These are phyloP conservation scores for Leucania comma DNA, from an alignment of 2,888 invertebrate species.

Conservation along the genomic window DNA sequence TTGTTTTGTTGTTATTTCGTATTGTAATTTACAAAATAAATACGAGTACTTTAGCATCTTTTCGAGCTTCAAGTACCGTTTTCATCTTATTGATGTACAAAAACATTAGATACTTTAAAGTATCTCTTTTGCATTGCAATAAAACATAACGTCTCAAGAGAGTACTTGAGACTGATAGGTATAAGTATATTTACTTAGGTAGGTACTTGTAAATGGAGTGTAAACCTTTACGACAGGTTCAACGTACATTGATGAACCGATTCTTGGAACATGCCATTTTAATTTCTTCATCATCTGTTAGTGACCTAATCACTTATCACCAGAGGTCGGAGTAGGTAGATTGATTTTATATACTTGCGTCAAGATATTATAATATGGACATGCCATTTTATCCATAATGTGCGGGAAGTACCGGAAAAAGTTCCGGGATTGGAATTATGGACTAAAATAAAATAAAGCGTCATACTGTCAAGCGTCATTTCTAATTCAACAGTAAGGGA, in stretches of 20 bases:
- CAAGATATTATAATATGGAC: too few relatives aligned
- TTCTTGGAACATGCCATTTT: background rate
- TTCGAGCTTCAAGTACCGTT: conserved; percentile 4
- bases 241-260: conserved; percentile 19
- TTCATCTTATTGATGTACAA: background rate
- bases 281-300: background rate
- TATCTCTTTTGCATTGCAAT: conserved; percentile 5
- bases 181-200: background rate
- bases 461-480: too few relatives aligned
- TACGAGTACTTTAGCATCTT: conserved; percentile 5
- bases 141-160: conserved; percentile 14
- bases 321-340: too few relatives aligned
- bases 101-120: conserved; percentile 10
- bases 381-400: too few relatives aligned
- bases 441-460: too few relatives aligned
- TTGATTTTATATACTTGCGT: too few relatives aligned
- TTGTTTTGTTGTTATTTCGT: conserved; percentile 6
- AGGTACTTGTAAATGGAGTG: conserved; percentile 7
- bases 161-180: conserved; percentile 22
- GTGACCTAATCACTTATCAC: too few relatives aligned
- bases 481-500: too few relatives aligned
- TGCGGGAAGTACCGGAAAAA: too few relatives aligned
- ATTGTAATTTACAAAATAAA: conserved; percentile 13
- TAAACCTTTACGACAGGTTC: conserved; percentile 7
- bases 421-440: too few relatives aligned